Conservation (phyloP, 2,888 invertebrate species). For the Drosophila kuntzei region DNA sequence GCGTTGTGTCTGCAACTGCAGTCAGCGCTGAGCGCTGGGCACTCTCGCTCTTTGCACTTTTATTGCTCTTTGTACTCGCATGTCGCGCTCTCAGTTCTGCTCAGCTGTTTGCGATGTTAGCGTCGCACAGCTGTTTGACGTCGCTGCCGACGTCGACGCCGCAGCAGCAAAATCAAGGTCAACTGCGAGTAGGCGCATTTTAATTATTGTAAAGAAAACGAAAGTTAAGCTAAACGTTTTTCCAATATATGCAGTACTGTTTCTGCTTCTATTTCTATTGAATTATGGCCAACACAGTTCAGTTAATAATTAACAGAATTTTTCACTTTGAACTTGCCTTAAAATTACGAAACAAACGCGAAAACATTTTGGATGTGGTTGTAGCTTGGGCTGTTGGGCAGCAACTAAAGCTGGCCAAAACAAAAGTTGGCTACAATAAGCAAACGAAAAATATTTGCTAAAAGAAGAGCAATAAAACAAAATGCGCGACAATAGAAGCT, state of each 20-base stretch:
- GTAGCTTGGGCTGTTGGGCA: conserved; percentile 53
- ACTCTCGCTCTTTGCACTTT: conserved; percentile 37
- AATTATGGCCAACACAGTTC: background rate
- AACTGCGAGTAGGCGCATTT: conserved; percentile 19
- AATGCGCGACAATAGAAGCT: conserved; percentile 44
- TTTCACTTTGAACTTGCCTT: conserved; percentile 72
- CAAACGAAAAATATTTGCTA: conserved; percentile 20
- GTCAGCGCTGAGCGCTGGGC: background rate
- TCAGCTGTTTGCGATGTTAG: conserved; percentile 35
- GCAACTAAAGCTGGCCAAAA: conserved; percentile 70
- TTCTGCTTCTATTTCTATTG: background rate
- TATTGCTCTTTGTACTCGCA: conserved; percentile 29
- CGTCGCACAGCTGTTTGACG: conserved; percentile 49
- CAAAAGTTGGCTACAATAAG: conserved; percentile 27
- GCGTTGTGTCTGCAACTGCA: conserved; percentile 36
- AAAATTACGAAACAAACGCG: conserved; percentile 78
- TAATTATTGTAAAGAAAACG: conserved; percentile 31
- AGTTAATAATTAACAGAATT: conserved; percentile 5
- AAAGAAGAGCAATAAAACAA: conserved; percentile 28
- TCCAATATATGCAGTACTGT: background rate
- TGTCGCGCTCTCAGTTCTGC: conserved; percentile 20
- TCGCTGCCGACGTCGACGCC: conserved; percentile 13
- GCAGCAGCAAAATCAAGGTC: conserved; percentile 49
- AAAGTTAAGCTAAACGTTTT: conserved; percentile 30
- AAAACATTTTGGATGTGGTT: conserved; percentile 67